phyloP scores from a whole-genome alignment of 2,797 vertebrate genomes.

The Denticeps clupeoides region DNA sequence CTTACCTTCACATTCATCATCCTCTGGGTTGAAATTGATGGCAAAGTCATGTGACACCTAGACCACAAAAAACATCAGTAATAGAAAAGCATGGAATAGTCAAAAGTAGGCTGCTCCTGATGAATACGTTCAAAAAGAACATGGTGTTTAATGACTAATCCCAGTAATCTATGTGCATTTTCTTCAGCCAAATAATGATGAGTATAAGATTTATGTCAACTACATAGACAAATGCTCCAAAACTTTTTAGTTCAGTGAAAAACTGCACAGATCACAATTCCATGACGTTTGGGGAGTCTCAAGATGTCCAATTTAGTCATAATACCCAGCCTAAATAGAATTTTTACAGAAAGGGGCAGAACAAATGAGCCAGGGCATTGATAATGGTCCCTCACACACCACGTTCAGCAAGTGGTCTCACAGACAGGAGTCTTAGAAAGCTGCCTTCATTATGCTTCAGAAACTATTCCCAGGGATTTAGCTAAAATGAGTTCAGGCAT shows the following conservation, averaged over 20 bases:
- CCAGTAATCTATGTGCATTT: too few relatives aligned
- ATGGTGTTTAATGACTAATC: too few relatives aligned
- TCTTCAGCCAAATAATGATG: too few relatives aligned
- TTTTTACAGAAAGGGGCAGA: neutral
- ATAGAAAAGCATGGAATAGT: slow-evolving; percentile 9
- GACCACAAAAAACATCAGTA: slow-evolving; percentile 8
- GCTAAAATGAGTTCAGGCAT: slow-evolving; percentile 23
- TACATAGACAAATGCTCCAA: too few relatives aligned
- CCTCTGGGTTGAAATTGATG: slow-evolving; percentile 89
- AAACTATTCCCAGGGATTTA: slow-evolving; percentile 16
- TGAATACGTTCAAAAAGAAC: too few relatives aligned
- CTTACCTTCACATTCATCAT: slow-evolving; percentile 92
- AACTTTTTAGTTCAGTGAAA: too few relatives aligned
- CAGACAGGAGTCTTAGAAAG: neutral
- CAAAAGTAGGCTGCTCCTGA: neutral
- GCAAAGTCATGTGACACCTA: slow-evolving; percentile 95
- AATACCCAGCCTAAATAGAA: neutral
- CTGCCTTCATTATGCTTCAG: slow-evolving; percentile 10
- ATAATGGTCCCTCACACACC: neutral
- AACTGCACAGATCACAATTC: too few relatives aligned
- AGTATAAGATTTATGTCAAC: too few relatives aligned
- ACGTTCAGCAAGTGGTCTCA: neutral
- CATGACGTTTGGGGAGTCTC: too few relatives aligned
- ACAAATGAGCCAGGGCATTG: neutral
- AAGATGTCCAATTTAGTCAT: neutral